Percentiles rank a stretch among this genome's conserved stretches.
These are phyloP conservation scores for Pungitius pungitius DNA, from an alignment of 2,113 vertebrate genomes.

Conservation along the genomic window DNA sequence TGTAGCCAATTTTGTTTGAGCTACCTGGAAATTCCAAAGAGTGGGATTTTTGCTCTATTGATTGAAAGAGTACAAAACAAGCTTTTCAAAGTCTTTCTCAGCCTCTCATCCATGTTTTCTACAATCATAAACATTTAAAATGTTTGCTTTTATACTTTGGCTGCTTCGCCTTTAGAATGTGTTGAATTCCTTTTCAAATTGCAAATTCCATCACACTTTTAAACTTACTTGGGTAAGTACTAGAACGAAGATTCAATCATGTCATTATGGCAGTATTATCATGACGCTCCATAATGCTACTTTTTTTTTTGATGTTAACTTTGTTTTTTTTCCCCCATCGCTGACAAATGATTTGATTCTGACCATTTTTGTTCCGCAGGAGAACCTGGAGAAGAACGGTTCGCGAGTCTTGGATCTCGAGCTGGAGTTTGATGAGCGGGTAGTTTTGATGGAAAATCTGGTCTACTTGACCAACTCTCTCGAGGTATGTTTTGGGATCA, in stretches of 20 bases:
- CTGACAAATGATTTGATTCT: not conserved
- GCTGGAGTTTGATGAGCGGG: conserved; percentile 92
- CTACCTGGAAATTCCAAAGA: conserved; percentile 9
- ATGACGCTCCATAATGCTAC: not conserved
- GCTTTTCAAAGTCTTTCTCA: not conserved
- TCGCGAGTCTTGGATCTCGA: conserved; percentile 90
- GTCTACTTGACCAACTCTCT: conserved; percentile 95
- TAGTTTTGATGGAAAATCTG: conserved; percentile 93
- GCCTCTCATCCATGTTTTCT: not conserved
- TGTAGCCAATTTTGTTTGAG: not conserved
- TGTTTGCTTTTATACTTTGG: not conserved
- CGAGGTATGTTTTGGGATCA: conserved; percentile 81
- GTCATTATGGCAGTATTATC: conserved; percentile 10
- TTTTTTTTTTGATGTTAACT: not conserved
- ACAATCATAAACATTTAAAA: not conserved
- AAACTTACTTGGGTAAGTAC: too few relatives aligned
- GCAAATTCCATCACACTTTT: not conserved
- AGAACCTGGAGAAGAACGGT: conserved; percentile 94
- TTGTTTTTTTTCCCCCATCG: not conserved
- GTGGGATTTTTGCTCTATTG: conserved; percentile 5
- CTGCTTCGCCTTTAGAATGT: not conserved
- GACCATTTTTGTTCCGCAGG: conserved; percentile 75
- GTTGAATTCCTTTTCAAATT: not conserved
- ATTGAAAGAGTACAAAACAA: conserved; percentile 29
- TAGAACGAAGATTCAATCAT: not conserved